Conservation (phyloP, 2,797 vertebrate genomes). For the Paedocypris micromegethes region DNA sequence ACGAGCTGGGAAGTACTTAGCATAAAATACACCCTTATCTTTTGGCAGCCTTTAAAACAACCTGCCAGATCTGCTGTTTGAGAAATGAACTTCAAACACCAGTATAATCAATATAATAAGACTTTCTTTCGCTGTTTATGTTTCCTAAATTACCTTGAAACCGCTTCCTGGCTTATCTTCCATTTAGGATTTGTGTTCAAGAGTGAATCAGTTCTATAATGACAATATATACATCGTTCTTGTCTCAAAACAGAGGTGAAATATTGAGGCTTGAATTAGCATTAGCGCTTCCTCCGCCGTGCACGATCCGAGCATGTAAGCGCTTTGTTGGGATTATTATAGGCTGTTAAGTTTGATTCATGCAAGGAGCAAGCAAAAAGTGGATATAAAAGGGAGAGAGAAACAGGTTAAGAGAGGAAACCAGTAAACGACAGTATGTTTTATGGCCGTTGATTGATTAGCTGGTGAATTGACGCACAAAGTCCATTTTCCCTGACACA, state of each 20-base stretch:
- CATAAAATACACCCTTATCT: constrained; percentile 11
- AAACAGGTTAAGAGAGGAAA: constrained; percentile 17
- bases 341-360: constrained; percentile 47
- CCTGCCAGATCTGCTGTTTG: neutral
- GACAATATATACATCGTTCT: neutral
- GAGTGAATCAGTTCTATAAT: constrained; percentile 1
- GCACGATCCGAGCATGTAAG: constrained; percentile 12
- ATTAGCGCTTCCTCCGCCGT: constrained; percentile 6
- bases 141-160: neutral
- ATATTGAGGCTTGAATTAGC: constrained; percentile 5
- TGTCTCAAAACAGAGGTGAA: constrained; percentile 4
- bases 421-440: constrained; percentile 37
- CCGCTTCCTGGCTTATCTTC: neutral
- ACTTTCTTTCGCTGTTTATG: neutral
- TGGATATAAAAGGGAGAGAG: constrained; percentile 14
- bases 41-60: neutral
- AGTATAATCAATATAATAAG: constrained; percentile 13
- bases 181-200: neutral
- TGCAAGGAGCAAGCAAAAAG: constrained; percentile 4
- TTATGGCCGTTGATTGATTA: constrained; percentile 52
- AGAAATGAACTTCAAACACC: neutral
- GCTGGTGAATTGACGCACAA: constrained; percentile 37
- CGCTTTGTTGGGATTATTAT: constrained; percentile 44
- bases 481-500: constrained; percentile 41
- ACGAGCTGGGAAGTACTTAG: constrained; percentile 10